Conservation (phyloP, 30 jellyfish, hydroid and myxozoan species). For the Chrysaora quinquecirrha region DNA sequence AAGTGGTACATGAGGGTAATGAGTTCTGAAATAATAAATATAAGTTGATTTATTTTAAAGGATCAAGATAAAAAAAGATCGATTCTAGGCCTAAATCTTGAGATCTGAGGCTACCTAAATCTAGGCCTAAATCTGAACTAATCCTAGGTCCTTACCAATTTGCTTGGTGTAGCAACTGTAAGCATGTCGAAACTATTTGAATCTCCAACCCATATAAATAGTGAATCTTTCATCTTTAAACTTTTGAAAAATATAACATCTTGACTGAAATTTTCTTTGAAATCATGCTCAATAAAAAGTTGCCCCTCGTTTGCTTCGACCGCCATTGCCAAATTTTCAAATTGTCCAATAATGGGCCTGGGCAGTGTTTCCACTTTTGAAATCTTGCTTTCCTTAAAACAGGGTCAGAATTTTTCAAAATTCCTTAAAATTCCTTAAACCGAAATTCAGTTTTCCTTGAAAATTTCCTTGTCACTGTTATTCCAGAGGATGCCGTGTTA, state of each 20-base stretch:
- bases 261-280: slow-evolving; percentile 21
- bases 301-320: not conserved
- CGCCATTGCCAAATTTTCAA: not conserved
- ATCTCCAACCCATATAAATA: slow-evolving; percentile 63
- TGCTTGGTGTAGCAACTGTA: slow-evolving; percentile 50
- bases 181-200: slow-evolving; percentile 38
- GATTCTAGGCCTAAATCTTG: too few species aligned
- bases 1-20: slow-evolving; percentile 39
- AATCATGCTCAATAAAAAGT: slow-evolving; percentile 24
- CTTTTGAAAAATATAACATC: slow-evolving; percentile 14
- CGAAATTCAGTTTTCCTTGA: too few species aligned
- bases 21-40: not conserved
- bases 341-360: too few species aligned
- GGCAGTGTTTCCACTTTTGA: too few species aligned
- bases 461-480: too few species aligned
- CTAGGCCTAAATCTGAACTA: too few species aligned
- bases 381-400: too few species aligned
- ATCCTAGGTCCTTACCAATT: slow-evolving; percentile 42
- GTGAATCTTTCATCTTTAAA: slow-evolving; percentile 46
- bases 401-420: too few species aligned
- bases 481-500: too few species aligned
- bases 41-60: not conserved
- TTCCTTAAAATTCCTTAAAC: too few species aligned
- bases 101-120: too few species aligned
- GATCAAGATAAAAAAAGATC: not conserved